phyloP scores from a whole-genome alignment of 1,140 invertebrate species.

The Anadara kagoshimensis region DNA sequence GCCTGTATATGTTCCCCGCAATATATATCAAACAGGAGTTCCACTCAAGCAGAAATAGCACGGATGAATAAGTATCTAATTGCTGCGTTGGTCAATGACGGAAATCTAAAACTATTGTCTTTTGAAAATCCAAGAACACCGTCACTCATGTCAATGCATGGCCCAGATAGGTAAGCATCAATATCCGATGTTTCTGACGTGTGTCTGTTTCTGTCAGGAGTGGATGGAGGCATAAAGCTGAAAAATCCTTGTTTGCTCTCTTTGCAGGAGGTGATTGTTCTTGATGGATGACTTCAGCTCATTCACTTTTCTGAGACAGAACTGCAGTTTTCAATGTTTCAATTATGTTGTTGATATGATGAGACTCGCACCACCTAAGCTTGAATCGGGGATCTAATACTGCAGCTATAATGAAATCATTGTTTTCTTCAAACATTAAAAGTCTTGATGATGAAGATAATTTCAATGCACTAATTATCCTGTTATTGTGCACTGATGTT shows the following conservation, averaged over 20 bases:
- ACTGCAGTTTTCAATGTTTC: too few relatives aligned
- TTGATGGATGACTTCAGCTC: background rate
- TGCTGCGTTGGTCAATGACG: too few relatives aligned
- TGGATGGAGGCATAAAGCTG: conserved; percentile 1
- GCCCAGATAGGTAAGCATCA: too few relatives aligned
- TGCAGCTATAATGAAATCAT: conserved; percentile 5
- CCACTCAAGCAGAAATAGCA: too few relatives aligned
- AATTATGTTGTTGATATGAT: too few relatives aligned
- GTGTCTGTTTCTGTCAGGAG: background rate
- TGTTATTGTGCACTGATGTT: background rate
- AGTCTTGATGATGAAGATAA: conserved; percentile 3
- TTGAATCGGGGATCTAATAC: conserved; percentile 31
- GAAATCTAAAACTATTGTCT: too few relatives aligned
- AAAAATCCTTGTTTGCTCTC: background rate
- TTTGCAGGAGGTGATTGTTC: background rate
- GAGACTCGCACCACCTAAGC: background rate
- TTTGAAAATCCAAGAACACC: too few relatives aligned
- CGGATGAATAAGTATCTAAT: too few relatives aligned
- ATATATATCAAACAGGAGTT: too few relatives aligned
- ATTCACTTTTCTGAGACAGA: background rate
- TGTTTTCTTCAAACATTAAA: background rate
- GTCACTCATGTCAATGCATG: too few relatives aligned
- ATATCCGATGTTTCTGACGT: too few relatives aligned
- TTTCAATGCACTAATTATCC: background rate
- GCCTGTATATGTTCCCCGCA: too few relatives aligned